Evolutionary conservation across 2,113 vertebrate genomes (phyloP).

Genomic region (Cathartes aura): DNA sequence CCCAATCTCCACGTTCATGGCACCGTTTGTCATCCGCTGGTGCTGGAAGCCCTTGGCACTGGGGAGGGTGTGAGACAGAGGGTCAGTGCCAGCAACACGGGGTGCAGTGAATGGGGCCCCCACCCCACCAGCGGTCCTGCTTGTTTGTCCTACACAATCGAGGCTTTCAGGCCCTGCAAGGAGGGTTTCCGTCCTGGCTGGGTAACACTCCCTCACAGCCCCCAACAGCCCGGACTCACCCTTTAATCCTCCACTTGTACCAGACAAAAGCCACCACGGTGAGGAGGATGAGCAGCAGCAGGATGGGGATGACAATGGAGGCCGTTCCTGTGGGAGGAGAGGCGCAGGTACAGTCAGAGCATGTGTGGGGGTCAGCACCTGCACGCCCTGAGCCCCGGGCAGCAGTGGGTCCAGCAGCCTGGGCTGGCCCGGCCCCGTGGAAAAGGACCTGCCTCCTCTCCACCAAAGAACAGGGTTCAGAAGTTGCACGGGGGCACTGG

Average conservation of each 20-base stretch:
- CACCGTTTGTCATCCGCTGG: conserved; percentile 95
- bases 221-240: conserved; percentile 75
- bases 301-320: conserved; percentile 86
- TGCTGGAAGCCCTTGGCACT: conserved; percentile 98
- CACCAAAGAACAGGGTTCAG: rapidly evolving
- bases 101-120: rapidly evolving
- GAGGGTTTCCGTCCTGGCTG: rapidly evolving
- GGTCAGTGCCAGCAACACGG: not conserved
- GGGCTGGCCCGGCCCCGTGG: not conserved
- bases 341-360: rapidly evolving
- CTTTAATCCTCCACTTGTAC: conserved; percentile 93
- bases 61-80: not conserved
- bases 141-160: rapidly evolving
- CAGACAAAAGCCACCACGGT: conserved; percentile 86
- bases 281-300: conserved; percentile 85
- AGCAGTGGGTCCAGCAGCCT: not conserved
- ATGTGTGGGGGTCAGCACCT: rapidly evolving
- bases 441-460: not conserved
- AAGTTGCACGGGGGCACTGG: rapidly evolving
- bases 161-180: not conserved
- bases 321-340: conserved; percentile 73
- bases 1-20: conserved; percentile 97
- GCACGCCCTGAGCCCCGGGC: rapidly evolving
- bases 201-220: not conserved
- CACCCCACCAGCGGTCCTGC: rapidly evolving